Evolutionary conservation across 2,888 invertebrate genomes (phyloP).

Genomic region (Rhopalosiphum nymphaeae): DNA sequence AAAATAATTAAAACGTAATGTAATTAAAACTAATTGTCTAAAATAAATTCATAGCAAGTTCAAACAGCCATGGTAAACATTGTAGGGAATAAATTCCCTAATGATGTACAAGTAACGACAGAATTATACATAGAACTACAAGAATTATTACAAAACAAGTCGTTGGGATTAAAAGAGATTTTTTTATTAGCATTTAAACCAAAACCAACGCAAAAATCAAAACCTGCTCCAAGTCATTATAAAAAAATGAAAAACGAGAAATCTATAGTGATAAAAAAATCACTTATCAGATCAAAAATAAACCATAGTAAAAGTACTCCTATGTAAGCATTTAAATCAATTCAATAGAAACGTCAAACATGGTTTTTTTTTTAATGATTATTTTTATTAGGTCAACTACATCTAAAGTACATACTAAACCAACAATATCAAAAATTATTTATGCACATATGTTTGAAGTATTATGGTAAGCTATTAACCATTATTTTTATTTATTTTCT

Average conservation of each 20-base stretch:
- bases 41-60: background rate
- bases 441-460: slow-evolving; percentile 38
- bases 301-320: background rate
- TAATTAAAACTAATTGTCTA: background rate
- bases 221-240: background rate
- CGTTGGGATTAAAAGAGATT: slow-evolving; percentile 13
- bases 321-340: background rate
- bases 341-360: background rate
- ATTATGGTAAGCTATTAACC: slow-evolving; percentile 4
- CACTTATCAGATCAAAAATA: background rate
- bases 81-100: background rate
- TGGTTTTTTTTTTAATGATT: background rate
- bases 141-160: slow-evolving; percentile 45
- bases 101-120: background rate
- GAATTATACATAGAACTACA: slow-evolving; percentile 41
- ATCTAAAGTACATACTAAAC: background rate
- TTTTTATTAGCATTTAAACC: background rate
- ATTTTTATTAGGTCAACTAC: background rate
- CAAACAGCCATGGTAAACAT: slow-evolving; percentile 9
- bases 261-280: slow-evolving; percentile 21
- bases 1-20: background rate
- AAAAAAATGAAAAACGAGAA: background rate
- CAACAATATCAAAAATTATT: background rate
- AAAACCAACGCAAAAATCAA: background rate
- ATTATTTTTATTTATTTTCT: background rate